Conservation (phyloP, 2,797 vertebrate genomes). For the Sebastes itinus region DNA sequence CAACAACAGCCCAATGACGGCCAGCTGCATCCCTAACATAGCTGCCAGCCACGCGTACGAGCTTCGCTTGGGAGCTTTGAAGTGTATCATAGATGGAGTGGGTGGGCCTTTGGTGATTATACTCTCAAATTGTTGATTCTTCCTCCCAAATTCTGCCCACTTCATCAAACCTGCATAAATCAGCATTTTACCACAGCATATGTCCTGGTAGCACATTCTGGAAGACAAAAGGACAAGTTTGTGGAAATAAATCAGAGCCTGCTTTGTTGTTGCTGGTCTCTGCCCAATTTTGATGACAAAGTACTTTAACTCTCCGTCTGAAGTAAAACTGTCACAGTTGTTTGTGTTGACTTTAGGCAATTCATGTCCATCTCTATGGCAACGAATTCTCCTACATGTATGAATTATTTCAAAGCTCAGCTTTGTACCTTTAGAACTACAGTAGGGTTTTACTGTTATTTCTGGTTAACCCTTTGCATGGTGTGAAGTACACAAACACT, state of each 20-base stretch:
- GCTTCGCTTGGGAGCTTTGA: not conserved
- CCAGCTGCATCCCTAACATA: not conserved
- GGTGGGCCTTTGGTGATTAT: conserved; percentile 10
- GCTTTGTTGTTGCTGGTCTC: not conserved
- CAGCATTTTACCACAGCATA: not conserved
- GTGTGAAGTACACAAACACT: not conserved
- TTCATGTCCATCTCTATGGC: not conserved
- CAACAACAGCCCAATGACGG: not conserved
- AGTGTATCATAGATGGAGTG: conserved; percentile 13
- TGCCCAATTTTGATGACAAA: not conserved
- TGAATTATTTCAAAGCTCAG: not conserved
- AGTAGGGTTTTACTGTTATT: not conserved
- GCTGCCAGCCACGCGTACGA: not conserved
- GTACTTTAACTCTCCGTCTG: not conserved
- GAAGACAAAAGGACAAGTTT: not conserved
- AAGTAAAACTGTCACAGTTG: conserved; percentile 15
- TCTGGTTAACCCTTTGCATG: not conserved
- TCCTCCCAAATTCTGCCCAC: conserved; percentile 25
- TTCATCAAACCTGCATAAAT: conserved; percentile 33
- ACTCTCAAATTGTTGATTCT: conserved; percentile 16
- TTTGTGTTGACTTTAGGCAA: not conserved
- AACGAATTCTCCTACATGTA: not conserved
- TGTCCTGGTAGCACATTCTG: not conserved
- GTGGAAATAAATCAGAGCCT: not conserved
- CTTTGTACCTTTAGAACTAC: not conserved